Evolutionary conservation across 2,113 vertebrate genomes (phyloP).

Genomic region (Dipodomys stephensi): DNA sequence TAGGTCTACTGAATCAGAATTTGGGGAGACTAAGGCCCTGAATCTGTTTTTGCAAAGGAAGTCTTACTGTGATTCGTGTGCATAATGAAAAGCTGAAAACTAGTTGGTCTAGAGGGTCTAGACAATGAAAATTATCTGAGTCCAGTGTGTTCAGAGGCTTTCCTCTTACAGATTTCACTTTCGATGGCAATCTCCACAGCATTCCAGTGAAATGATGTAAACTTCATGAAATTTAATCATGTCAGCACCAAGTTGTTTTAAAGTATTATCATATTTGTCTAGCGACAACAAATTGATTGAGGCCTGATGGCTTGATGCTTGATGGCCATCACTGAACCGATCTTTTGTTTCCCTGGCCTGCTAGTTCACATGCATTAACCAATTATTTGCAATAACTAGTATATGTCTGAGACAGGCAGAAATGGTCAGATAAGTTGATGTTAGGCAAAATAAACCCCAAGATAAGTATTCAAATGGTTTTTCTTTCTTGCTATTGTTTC

Average conservation of each 20-base stretch:
- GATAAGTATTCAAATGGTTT: too few species aligned
- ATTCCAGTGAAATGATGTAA: neutral
- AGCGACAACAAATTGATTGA: neutral
- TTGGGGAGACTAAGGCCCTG: neutral
- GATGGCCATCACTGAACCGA: neutral
- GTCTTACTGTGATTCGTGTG: neutral
- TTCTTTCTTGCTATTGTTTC: too few species aligned
- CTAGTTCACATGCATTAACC: neutral
- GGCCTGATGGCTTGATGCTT: neutral
- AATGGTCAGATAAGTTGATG: too few species aligned
- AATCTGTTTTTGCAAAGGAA: neutral
- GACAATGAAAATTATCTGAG: neutral
- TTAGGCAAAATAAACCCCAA: too few species aligned
- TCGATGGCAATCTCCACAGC: neutral
- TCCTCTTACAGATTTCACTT: neutral
- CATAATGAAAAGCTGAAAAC: neutral
- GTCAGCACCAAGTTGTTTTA: neutral
- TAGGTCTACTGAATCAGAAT: neutral
- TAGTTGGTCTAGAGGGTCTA: neutral
- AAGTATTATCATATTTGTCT: conserved; percentile 3
- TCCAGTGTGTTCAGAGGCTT: neutral
- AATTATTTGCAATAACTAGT: neutral
- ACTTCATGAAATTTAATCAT: neutral
- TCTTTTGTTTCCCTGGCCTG: neutral
- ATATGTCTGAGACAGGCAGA: too few species aligned